phyloP scores from a whole-genome alignment of 2,888 invertebrate genomes.

The Synergus japonicus region DNA sequence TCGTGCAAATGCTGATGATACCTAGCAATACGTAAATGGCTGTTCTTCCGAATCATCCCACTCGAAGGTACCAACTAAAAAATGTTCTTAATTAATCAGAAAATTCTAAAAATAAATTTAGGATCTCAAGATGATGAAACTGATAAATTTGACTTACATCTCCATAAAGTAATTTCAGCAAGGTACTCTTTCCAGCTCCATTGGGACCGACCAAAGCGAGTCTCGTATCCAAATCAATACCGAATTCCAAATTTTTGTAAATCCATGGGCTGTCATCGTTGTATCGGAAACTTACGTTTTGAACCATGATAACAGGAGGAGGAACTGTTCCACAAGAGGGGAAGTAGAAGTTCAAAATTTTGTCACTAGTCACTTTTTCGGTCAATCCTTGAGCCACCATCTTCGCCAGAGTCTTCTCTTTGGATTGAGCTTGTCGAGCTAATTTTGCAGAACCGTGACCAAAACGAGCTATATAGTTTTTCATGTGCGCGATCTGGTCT shows the following conservation, averaged over 20 bases:
- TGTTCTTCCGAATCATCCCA: conserved; percentile 98
- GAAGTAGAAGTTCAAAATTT: conserved; percentile 96
- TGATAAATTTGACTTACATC: conserved; percentile 84
- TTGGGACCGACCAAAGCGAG: conserved; percentile 98
- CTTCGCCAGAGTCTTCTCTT: conserved; percentile 99
- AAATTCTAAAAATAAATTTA: background rate
- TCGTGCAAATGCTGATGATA: conserved; percentile 99
- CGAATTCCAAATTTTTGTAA: conserved; percentile 98
- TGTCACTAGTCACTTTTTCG: conserved; percentile 95
- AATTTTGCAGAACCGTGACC: conserved; percentile 99
- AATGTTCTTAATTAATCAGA: conserved; percentile 27
- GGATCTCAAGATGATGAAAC: background rate
- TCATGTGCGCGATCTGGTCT: conserved; percentile 99
- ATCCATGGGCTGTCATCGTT: conserved; percentile 92
- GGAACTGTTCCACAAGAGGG: conserved; percentile 96
- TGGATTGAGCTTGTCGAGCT: conserved; percentile 99
- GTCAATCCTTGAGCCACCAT: conserved; percentile 99
- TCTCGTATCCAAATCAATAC: conserved; percentile 97
- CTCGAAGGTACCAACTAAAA: conserved; percentile 91
- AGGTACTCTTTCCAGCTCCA: conserved; percentile 98
- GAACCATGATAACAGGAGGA: conserved; percentile 99
- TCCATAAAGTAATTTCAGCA: conserved; percentile 96
- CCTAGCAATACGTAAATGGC: conserved; percentile 97
- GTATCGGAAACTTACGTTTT: conserved; percentile 97
- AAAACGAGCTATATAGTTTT: conserved; percentile 99